Base-by-base conservation (phyloP, 2,888 invertebrate genomes). In the Trachelus stipa region DNA sequence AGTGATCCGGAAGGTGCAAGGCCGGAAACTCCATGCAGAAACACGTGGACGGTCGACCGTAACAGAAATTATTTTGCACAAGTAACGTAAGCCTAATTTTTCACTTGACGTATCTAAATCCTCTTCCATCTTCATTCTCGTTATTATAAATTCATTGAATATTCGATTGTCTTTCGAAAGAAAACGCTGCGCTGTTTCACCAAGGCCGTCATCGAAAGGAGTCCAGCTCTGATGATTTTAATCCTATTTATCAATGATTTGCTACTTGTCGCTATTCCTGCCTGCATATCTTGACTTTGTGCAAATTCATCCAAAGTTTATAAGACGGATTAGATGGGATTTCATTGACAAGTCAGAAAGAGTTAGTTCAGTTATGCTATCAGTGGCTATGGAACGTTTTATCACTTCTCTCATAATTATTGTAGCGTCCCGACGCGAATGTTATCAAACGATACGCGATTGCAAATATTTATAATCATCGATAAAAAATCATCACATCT, bases 1-100 rank as follows among this genome's bases (percentile, higher is more conserved):
- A 76, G 85, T 83, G 85, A 80, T 84, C 84, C 84, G 85, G 84
- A 85, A 85, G 85, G 85, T 84, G 82, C 83, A 86, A 83, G 84
- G 83, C 83, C 79, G 82, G 23, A 56, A 23, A 23, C 40, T 84
- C 85, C 85, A 88, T 83, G 85, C 85, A 81, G 84, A 82, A 84
- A 81, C 84, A 84, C 85, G 84, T 87, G 85, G 11, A 31, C 31
- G 6, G 4, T 30, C 33, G 31, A 15, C 71, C 71, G 12, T 71
- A 56, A 56, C 4, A 56, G 40, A 56, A 23, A 23, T 23, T 56
- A 6, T 9, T 23, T 56, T 9, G 40, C 15, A 23, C 40, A 23
- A 23, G 23, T 12, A 35, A 35, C 35, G 40, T 56, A 56, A 56
- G 40, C 40, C 23, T 56, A 56, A 56, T 56, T 56, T 56, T 56